Base-by-base conservation (phyloP, 2,888 invertebrate genomes). In the Limulus polyphemus region DNA sequence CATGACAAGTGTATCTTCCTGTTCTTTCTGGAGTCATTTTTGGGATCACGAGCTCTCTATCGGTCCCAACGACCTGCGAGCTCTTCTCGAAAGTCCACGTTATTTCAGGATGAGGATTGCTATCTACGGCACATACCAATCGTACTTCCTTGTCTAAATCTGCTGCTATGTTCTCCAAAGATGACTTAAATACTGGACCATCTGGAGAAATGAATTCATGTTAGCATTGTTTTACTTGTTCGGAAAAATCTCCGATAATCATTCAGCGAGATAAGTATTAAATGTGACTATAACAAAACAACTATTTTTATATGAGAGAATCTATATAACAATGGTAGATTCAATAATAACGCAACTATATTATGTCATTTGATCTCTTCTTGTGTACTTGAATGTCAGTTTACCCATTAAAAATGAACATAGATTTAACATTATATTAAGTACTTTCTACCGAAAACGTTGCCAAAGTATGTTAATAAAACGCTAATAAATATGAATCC, bases 1-100 rank as follows among this genome's bases (percentile, higher is more conserved):
- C 94, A 71, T 88, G 88, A 78, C 95, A 95, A 67, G 84, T 84
- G 75, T 95, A 97, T 50, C 85, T 82, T 0, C 94, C 94, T 4
- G 90, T 86, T 0, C 88, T 87, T 60, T 86, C 85, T 4, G 85
- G 83, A 68, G 84, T 85, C 46, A 91, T 85, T 13, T 65, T 64
- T 11, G 83, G 82, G 9, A 92, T 78, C 17, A 88, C 88, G 63
- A 91, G 79, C 12, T 85, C 83, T 55, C 84, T 86, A 59, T 87
- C 86, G 13, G 90, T 84, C 65, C 86, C 77, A 74, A 77, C 71
- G 32, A 32, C 32, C 5, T 32, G 32, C n/a, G 75, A 75, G 72
- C 86, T 85, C 69, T 87, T 86, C 73, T 89, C 86, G 75, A 87
- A 88, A 61, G 87, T 83, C 94, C 94, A 95, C 32, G 86, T 83